Evolutionary conservation across 2,113 vertebrate genomes (phyloP), one percentile per base, ranked within the genome.

Genomic region (Corythornis cristatus): DNA sequence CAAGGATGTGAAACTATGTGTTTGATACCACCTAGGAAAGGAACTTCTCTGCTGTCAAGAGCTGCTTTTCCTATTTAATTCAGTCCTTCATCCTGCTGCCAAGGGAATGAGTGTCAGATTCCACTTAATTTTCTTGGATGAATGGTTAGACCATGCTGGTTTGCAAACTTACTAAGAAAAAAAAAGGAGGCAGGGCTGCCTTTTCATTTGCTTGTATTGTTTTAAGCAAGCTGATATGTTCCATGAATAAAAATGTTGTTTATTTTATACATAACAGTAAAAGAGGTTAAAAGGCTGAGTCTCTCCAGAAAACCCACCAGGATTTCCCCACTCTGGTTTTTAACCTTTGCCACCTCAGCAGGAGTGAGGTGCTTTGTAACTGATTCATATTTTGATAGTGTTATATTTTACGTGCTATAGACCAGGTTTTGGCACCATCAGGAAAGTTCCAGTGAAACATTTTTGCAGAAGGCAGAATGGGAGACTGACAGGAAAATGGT

Each of bases 131-230:
- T 78, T 91, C 67, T 78, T 82, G 60, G 84, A 68, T 75, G 78
- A 82, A 73, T 65, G 42, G 42, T 62, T 57, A 65, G 81, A 76
- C 50, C 57, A 72, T 14, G 50, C 31, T 87, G 74, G 75, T 72
- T 79, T 89, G 66, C 57, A 91, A 89, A 82, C 71, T 87, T 84
- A 72, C 67, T 89, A 45, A 9, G 19, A 23, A 53, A 87, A 87
- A 87, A 90, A 78, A 89, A 75, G 74, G 45, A 95, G 62, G 11
- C 75, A 70, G 14, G 31, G 64, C 37, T 71, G 15, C 56, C 17
- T 79, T 76, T 83, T 51, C 51, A 23, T 76, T 86, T 73, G 70
- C 60, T 83, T 85, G 65, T 77, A 88, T 95, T 93, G 75, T 95
- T 95, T 78, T 85, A 84, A 79, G 67, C 18, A 82, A 90, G 70